Evolutionary conservation across 2,797 vertebrate species (phyloP), one percentile per base, ranked within the genome.

Genomic region (Gila robusta): DNA sequence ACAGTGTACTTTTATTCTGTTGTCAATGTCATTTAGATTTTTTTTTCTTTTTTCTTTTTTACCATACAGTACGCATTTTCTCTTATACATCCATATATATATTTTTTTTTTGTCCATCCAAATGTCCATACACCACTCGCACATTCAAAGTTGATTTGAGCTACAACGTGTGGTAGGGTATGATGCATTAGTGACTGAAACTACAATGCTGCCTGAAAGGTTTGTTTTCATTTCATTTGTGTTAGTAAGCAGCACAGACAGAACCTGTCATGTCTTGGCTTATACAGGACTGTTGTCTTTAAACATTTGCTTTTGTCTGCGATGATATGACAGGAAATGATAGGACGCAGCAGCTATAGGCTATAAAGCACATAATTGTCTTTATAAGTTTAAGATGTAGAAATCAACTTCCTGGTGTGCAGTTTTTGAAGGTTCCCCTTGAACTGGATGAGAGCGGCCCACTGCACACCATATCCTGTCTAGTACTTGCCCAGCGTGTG

Each of bases 401-500:
- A 71, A 35, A 64, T 80, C 39, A 19, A 80, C 67, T 72, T 80
- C 67, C 77, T 85, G 19, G 37, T 84, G 73, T 67, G 81, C 54
- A 74, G 39, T 83, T 83, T 64, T 74, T 78, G 19, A 78, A 84
- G 21, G 54, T 72, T 81, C 54, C 32, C 67, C 84, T 80, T 86
- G 28, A 86, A 86, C 69, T 79, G 39, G 28, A 54, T 85, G 52
- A 80, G 67, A 72, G 84, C 26, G 39, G 84, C 84, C 66, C 84
- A 80, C 49, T 47, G 76, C 76, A 79, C 83, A 79, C 76, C 76
- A 79, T 85, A 85, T 79, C 83, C 83, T 72, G 83, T 79, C 83
- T 85, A 85, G 83, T 79, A 79, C 83, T 79, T 44, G 76, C 39
- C 88, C 19, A 69, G 56, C 44, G 81, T 72, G 83, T 87, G 87